A percentile compares a stretch with the other conserved stretches of the same genome.
These are phyloP conservation scores for Molorchus minor DNA, from an alignment of 2,888 invertebrate species.

Conservation along the genomic window DNA sequence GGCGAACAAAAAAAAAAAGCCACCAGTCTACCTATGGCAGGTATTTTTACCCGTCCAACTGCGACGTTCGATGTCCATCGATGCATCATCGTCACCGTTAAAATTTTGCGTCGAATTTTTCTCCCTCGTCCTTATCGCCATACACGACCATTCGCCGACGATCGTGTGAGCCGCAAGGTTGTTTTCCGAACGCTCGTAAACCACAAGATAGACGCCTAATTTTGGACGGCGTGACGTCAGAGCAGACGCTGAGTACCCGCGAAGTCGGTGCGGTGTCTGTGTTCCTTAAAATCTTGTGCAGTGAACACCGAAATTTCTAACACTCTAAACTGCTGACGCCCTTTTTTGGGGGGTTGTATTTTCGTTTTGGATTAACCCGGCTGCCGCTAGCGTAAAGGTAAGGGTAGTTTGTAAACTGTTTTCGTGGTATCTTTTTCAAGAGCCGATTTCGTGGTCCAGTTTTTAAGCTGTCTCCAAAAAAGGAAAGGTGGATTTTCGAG, in stretches of 20 bases:
- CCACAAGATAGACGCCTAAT: constrained; percentile 49
- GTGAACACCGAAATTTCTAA: constrained; percentile 47
- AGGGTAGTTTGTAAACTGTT: too few relatives aligned
- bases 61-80: not conserved
- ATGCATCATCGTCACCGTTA: too few relatives aligned
- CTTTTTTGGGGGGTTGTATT: not conserved
- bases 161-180: constrained; percentile 40
- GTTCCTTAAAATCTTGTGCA: constrained; percentile 49
- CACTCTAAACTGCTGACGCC: constrained; percentile 19
- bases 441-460: too few relatives aligned
- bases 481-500: constrained; percentile 1
- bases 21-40: too few relatives aligned
- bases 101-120: constrained; percentile 1
- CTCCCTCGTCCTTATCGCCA: not conserved
- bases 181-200: constrained; percentile 32
- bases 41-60: not conserved
- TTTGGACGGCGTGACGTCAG: constrained; percentile 57
- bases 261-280: constrained; percentile 38
- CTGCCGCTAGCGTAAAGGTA: constrained; percentile 5
- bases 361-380: constrained; percentile 19
- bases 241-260: constrained; percentile 38
- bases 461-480: not conserved
- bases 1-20: too few relatives aligned
- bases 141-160: not conserved
- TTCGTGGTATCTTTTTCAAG: too few relatives aligned